Conservation (phyloP, 2,888 invertebrate species). For the Oxytorus armatus region DNA sequence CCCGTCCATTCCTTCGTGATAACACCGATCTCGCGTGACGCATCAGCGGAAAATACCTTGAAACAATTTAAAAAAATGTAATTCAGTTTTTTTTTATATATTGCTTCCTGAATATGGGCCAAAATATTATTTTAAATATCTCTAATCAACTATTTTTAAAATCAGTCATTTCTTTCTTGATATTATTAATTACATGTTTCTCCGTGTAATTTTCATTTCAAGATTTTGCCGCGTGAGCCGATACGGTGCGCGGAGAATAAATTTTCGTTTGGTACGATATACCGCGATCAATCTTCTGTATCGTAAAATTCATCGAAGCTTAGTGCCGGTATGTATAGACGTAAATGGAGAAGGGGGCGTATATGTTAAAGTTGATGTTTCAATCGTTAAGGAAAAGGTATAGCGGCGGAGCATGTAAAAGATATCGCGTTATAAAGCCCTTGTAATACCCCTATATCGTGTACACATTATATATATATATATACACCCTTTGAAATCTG, state of each 20-base stretch:
- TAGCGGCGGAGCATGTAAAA: constrained; percentile 14
- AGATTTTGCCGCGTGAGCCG: too few species aligned
- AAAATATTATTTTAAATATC: too few species aligned
- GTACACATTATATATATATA: constrained; percentile 34
- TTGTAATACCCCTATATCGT: not conserved
- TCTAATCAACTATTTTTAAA: too few species aligned
- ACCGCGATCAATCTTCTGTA: constrained; percentile 37
- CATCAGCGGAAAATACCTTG: constrained; percentile 92
- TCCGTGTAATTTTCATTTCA: too few species aligned
- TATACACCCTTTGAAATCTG: constrained; percentile 53
- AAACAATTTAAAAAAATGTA: constrained; percentile 74
- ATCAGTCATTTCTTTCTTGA: too few species aligned
- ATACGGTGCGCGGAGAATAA: too few species aligned
- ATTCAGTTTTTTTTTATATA: too few species aligned
- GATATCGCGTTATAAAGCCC: constrained; percentile 24
- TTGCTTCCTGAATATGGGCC: too few species aligned
- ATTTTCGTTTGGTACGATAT: not conserved
- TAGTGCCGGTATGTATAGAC: constrained; percentile 2
- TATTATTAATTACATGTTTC: too few species aligned
- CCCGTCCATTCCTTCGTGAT: constrained; percentile 97
- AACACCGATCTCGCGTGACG: constrained; percentile 91
- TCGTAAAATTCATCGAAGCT: constrained; percentile 34
- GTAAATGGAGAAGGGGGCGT: not conserved
- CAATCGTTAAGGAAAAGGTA: constrained; percentile 54
- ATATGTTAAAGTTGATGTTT: constrained; percentile 25